Conservation (phyloP, 2,113 vertebrate species). For the Osmerus mordax region DNA sequence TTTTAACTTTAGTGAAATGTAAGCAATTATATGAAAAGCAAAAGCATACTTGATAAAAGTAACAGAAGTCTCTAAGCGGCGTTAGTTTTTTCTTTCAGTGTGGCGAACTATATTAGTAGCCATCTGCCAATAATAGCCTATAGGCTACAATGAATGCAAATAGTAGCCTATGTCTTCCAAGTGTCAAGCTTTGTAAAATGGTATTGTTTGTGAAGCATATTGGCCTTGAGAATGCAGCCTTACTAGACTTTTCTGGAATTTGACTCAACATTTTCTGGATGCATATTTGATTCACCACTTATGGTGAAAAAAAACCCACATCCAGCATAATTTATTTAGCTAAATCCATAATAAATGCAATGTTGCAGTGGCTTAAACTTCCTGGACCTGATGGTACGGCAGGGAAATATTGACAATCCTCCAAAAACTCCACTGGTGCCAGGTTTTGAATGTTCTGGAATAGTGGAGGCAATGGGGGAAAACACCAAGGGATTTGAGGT, state of each 20-base stretch:
- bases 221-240: conserved; percentile 3
- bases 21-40: too few relatives aligned
- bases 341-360: conserved; percentile 2
- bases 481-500: conserved; percentile 93
- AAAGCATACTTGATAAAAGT: too few relatives aligned
- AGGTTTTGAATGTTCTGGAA: conserved; percentile 96
- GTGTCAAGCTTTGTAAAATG: too few relatives aligned
- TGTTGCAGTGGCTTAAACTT: conserved; percentile 92
- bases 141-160: too few relatives aligned
- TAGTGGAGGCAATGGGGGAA: conserved; percentile 89
- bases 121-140: too few relatives aligned
- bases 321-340: too few relatives aligned
- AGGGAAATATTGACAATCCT: conserved; percentile 95
- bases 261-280: not conserved
- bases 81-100: too few relatives aligned
- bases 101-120: too few relatives aligned
- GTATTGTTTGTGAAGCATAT: too few relatives aligned
- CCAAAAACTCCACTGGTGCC: conserved; percentile 93
- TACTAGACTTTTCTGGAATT: not conserved
- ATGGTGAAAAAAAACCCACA: not conserved
- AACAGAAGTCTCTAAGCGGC: too few relatives aligned
- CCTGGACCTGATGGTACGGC: conserved; percentile 96
- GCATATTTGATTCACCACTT: not conserved
- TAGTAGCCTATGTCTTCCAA: too few relatives aligned
- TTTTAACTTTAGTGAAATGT: too few relatives aligned